phyloP scores from a whole-genome alignment of 2,113 vertebrate species.

The Chionomys nivalis region DNA sequence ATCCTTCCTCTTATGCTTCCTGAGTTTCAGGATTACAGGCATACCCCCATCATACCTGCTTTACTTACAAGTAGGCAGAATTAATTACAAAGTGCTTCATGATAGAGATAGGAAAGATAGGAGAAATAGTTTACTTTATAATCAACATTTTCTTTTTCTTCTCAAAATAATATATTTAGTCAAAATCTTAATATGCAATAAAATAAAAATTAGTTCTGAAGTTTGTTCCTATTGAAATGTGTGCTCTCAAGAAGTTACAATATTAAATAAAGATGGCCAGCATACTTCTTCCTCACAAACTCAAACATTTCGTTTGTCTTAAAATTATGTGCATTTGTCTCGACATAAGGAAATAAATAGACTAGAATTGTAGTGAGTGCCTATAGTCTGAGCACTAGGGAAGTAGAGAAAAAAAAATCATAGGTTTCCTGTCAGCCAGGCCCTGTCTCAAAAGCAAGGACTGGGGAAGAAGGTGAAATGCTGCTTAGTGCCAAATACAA shows the following conservation, averaged over 20 bases:
- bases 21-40: neutral
- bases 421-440: neutral
- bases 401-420: neutral
- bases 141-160: neutral
- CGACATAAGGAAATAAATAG: neutral
- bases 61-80: neutral
- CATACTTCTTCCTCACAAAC: slow-evolving; percentile 18
- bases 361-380: neutral
- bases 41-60: neutral
- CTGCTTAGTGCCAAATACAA: neutral
- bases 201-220: slow-evolving; percentile 48
- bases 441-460: neutral
- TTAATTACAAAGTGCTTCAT: slow-evolving; percentile 15
- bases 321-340: slow-evolving; percentile 31
- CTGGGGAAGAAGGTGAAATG: neutral
- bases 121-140: slow-evolving; percentile 1
- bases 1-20: neutral
- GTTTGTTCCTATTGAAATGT: neutral
- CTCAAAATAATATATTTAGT: slow-evolving; percentile 18
- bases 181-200: neutral
- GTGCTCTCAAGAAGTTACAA: neutral
- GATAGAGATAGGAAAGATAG: neutral
- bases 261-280: neutral
- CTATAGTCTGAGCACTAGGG: neutral
- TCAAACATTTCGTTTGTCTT: slow-evolving; percentile 31